Base-by-base conservation (phyloP, 2,113 vertebrate genomes). In the Platysteira castanea region DNA sequence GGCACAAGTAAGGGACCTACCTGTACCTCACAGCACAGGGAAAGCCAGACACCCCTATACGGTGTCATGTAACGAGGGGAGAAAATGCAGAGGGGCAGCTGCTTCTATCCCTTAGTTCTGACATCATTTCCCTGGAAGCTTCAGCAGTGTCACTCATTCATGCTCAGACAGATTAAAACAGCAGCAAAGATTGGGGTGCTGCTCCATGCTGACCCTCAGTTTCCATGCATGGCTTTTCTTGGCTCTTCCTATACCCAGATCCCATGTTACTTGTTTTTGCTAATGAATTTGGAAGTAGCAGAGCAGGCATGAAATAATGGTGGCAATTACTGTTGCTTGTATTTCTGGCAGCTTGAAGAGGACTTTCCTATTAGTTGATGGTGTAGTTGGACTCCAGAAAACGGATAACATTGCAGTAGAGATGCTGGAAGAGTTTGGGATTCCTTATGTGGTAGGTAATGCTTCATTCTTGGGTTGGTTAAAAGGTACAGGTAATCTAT, bases 371-470 rank as follows among this genome's bases (percentile, higher is more conserved):
- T 92, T 99, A 98, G 98, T 99, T 31, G 99, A 99, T 57, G 98
- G 99, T 75, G 97, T 97, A 35, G 95, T 98, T 21, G 99, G 99
- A 79, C 97, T 99, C 49, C 98, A 99, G 96, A 97, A 98, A 86
- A 83, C 96, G 6, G 99, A 99, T 95, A 90, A 97, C 30, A 97
- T 98, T 80, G 99, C 98, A 49, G 76, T 99, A 97, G 98, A 99
- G 92, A 99, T 99, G 99, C 99, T 99, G 96, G 99, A 99, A 96
- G 99, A 99, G 96, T 98, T 98, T 90, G 98, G 98, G 70, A 97
- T 99, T 86, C 99, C 99, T 31, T 99, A 99, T 44, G 99, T 98
- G 98, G 99, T 99, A 96, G 89, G 98, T 98, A 57, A 37, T 54
- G 24, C 26, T 81, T 77, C 2, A 2, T 74, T 77, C 28, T 83